Evolutionary conservation across 2,888 invertebrate genomes (phyloP).

Genomic region (Rhogogaster chlorosoma): DNA sequence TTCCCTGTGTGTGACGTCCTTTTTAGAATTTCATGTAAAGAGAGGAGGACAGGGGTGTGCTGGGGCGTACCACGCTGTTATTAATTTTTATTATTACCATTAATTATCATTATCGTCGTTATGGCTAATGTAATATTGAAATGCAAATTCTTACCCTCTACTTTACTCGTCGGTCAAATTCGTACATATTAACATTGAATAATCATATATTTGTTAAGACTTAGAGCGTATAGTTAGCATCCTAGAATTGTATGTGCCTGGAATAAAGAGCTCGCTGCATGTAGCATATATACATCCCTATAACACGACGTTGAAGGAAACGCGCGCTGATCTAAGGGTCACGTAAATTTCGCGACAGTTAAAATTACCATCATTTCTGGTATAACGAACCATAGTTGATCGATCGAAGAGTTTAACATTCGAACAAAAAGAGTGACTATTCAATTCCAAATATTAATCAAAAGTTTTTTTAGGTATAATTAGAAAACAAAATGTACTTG

Average conservation of each 20-base stretch:
- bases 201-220: slow-evolving; percentile 26
- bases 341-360: not conserved
- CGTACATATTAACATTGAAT: slow-evolving; percentile 19
- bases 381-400: not conserved
- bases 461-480: slow-evolving; percentile 1
- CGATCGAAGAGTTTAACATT: not conserved
- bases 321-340: not conserved
- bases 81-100: slow-evolving; percentile 20
- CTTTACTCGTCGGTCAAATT: slow-evolving; percentile 3
- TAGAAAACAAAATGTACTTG: slow-evolving; percentile 22
- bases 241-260: slow-evolving; percentile 39
- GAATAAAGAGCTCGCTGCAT: slow-evolving; percentile 19
- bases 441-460: slow-evolving; percentile 31
- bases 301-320: slow-evolving; percentile 18
- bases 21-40: slow-evolving; percentile 30
- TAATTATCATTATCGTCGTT: slow-evolving; percentile 14
- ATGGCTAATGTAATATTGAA: not conserved
- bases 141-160: slow-evolving; percentile 1
- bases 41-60: slow-evolving; percentile 41
- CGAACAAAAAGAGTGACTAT: not conserved
- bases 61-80: slow-evolving; percentile 40
- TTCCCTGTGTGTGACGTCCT: slow-evolving; percentile 38
- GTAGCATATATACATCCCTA: not conserved
- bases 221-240: slow-evolving; percentile 34
- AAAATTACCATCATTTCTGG: not conserved